Evolutionary conservation across 2,797 vertebrate genomes (phyloP), one percentile per base, ranked within the genome.

Genomic region (Chelidonichthys spinosus): DNA sequence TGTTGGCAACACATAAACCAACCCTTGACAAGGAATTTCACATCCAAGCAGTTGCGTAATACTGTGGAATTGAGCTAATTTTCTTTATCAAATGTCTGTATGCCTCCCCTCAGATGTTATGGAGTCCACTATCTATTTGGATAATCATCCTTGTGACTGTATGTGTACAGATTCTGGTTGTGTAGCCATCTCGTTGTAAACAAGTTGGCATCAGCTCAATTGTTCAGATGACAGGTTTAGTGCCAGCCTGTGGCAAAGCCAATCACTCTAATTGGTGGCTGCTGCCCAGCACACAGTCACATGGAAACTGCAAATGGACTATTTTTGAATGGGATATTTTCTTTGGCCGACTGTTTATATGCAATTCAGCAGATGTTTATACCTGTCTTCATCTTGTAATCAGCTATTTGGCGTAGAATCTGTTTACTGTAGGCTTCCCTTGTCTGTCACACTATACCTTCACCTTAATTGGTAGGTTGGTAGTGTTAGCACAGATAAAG

Each of bases 1-100:
- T 37, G 37, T 40, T 78, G 15, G 59, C 54, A 39, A 78, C 46
- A 78, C 43, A 67, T 79, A 59, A 80, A 72, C 49, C 40, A 32
- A 6, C 55, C 35, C 11, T 10, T 35, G 5, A 37, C 18, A 15
- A 42, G 60, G 47, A 71, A 33, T 75, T 2, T 40, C 7, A 69
- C 14, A 49, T 14, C 10, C 4, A 17, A 36, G 25, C 4, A 13
- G 58, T 44, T 74, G 11, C 2, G 2, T 42, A 42, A 32, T 32
- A 11, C 50, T 32, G 4, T 50, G 14, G 78, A 73, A 55, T 65
- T 10, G 40, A 42, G 2, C 1, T 1, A 9, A 2, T 8, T 9
- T n/a, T 36, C n/a, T n/a, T 7, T 2, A 37, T 25, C 25, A 25
- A 25, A 25, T 25, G 25, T 2, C 25, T 25, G 25, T 25, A 25